Percentiles rank a stretch among this genome's conserved stretches.
phyloP scores from a whole-genome alignment of 2,113 vertebrate genomes.

The Barnardius zonarius region DNA sequence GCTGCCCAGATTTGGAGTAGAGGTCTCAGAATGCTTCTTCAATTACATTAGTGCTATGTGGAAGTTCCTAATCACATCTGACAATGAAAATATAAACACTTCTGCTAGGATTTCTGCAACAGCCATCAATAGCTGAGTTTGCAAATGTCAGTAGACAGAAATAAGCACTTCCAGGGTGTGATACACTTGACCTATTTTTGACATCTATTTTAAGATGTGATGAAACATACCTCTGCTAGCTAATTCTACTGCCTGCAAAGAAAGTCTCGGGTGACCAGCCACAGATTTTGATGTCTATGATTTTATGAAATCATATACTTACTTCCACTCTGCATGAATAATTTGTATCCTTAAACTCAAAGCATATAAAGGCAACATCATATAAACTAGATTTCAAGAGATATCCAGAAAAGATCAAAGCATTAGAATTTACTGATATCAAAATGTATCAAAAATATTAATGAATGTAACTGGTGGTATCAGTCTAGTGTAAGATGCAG shows the following conservation, averaged over 20 bases:
- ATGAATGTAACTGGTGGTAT: background rate
- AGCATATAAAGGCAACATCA: background rate
- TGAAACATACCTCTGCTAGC: background rate
- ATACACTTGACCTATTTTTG: constrained; percentile 22
- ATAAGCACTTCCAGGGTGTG: background rate
- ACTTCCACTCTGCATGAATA: background rate
- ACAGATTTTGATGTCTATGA: background rate
- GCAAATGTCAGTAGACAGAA: background rate
- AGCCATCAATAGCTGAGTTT: background rate
- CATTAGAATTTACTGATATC: background rate
- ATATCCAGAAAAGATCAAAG: background rate
- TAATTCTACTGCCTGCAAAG: background rate
- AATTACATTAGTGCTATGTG: background rate
- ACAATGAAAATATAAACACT: background rate
- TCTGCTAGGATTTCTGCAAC: background rate
- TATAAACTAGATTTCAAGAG: background rate
- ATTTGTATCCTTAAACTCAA: background rate
- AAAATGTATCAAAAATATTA: background rate
- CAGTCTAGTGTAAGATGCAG: background rate
- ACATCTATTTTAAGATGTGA: background rate
- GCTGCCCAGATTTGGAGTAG: background rate
- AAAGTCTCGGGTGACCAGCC: background rate
- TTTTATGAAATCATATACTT: background rate
- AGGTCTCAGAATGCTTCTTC: background rate
- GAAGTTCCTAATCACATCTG: background rate